Evolutionary conservation across 35 echinoderm and acorn worm genomes (phyloP).

Genomic region (Stichopus chloronotus): DNA sequence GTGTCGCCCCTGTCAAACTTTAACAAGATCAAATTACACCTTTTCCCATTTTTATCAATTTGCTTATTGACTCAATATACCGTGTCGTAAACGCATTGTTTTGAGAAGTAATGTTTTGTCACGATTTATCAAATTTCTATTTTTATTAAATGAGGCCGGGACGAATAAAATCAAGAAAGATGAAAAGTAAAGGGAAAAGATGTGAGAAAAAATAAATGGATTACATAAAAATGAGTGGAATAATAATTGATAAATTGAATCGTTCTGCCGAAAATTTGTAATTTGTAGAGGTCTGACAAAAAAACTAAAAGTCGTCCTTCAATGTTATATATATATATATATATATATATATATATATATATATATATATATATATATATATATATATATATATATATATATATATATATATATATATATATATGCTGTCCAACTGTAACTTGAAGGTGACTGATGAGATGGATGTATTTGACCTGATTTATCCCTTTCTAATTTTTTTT

Average conservation of each 20-base stretch:
- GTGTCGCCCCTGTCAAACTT: conserved; percentile 30
- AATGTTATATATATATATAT: not conserved
- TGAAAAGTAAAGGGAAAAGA: too few relatives aligned
- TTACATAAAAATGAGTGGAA: not conserved
- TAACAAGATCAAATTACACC: conserved; percentile 44
- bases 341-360: not conserved
- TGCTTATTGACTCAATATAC: conserved; percentile 5
- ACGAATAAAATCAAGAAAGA: too few relatives aligned
- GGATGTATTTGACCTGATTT: too few relatives aligned
- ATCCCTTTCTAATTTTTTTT: too few relatives aligned
- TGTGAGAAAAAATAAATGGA: not conserved
- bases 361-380: conserved; percentile 5
- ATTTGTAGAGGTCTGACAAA: not conserved
- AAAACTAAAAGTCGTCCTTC: not conserved
- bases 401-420: not conserved
- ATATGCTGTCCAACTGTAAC: not conserved
- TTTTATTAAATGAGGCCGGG: conserved; percentile 1
- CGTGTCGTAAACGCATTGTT: conserved; percentile 1
- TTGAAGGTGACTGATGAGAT: too few relatives aligned
- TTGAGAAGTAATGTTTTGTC: conserved; percentile 22
- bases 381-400: not conserved
- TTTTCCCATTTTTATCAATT: conserved; percentile 13
- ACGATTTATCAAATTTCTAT: conserved; percentile 26
- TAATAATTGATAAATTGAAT: conserved; percentile 8
- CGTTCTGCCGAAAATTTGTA: not conserved